Base-by-base conservation (phyloP, 2,888 invertebrate species). In the Acrocyrtus sp. region DNA sequence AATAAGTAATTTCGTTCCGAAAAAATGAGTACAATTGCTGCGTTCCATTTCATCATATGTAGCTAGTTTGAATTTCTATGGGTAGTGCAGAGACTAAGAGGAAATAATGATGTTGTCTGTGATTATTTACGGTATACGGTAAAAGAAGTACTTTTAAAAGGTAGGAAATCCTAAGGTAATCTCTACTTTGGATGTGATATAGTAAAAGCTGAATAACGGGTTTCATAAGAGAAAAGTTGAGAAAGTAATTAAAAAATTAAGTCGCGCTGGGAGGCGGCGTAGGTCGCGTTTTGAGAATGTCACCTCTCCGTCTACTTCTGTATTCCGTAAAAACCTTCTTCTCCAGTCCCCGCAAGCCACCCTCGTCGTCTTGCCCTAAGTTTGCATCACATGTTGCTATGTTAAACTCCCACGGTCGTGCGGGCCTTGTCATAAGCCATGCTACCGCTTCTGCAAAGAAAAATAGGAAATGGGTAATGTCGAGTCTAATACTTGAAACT, bases 291-390 rank as follows among this genome's bases (percentile, higher is more conserved):
- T 72, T 72, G 61, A 72, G 65, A 54, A 72, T 72, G 54, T 72
- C 72, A 8, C 72, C 66, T 43, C 72, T 58, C 41, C 66, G 17
- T 43, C 72, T 60, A 39, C 66, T 66, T 29, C 72, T 43, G 61
- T 72, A 72, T 39, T 72, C 72, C n/a, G 72, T 72, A 47, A 72
- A 72, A 1, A 72, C 72, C 61, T 72, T 72, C 66, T 72, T 72
- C 17, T 72, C 72, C n/a, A 72, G 47, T 6, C 70, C 72, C 4
- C 51, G 50, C 5, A 26, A 3, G 5, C 72, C 72, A 19, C 27
- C 43, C 53, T 72, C 72, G 43, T 72, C 72, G 6, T 72, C 72
- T 15, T 3, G 63, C 22, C 8, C 51, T 8, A 72, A 22, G 24
- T 34, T n/a, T 19, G 47, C 19, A 21, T 65, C 66, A 50, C 72